These are phyloP conservation scores for Epistrophe grossulariae DNA, from an alignment of 2,888 invertebrate genomes.

Conservation along the genomic window DNA sequence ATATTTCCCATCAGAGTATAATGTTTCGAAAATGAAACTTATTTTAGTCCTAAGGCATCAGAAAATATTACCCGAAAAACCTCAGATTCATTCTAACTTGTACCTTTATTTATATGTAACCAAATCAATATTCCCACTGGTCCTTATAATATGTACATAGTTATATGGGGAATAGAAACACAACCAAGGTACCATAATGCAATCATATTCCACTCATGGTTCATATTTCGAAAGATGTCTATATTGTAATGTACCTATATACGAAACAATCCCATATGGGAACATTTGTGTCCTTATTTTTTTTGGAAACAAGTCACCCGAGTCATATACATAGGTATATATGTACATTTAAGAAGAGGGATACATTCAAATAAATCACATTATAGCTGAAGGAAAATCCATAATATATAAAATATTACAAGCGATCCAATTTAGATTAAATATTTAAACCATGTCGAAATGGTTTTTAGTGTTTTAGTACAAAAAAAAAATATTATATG, in stretches of 20 bases:
- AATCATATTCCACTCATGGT: constrained; percentile 72
- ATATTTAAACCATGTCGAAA: constrained; percentile 67
- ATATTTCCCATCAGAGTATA: no score
- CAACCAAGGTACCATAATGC: constrained; percentile 47
- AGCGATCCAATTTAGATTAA: constrained; percentile 70
- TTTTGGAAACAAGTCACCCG: constrained; percentile 56
- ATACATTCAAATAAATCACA: constrained; percentile 69
- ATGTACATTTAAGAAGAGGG: constrained; percentile 18
- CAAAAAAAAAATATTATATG: background rate
- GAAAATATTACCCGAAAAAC: background rate
- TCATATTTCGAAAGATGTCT: constrained; percentile 47
- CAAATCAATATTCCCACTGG: constrained; percentile 54
- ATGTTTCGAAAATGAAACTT: background rate
- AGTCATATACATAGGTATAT: constrained; percentile 14
- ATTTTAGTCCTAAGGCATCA: background rate
- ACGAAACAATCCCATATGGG: constrained; percentile 68
- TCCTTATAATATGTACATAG: constrained; percentile 9
- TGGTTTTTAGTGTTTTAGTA: constrained; percentile 29
- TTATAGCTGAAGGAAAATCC: constrained; percentile 7
- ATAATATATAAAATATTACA: constrained; percentile 12
- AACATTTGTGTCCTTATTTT: constrained; percentile 55
- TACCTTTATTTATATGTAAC: background rate
- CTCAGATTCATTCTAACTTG: background rate
- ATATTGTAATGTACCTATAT: background rate
- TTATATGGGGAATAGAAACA: constrained; percentile 12